These are phyloP conservation scores for Mus minutoides DNA, from an alignment of 2,797 vertebrate species.

Conservation along the genomic window DNA sequence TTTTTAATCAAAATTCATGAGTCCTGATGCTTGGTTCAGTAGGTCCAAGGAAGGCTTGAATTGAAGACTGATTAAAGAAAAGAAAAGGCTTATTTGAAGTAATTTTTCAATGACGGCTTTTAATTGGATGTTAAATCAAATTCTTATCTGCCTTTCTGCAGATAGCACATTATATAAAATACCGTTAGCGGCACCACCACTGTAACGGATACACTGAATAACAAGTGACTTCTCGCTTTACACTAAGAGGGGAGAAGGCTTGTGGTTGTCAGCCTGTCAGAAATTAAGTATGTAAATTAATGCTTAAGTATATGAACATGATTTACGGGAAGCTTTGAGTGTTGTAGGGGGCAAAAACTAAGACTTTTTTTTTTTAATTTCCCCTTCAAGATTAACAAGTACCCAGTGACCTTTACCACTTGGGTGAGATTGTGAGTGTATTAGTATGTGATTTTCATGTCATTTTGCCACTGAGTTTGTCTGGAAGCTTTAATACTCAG, in stretches of 20 bases:
- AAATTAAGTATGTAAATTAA: constrained; percentile 92
- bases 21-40: constrained; percentile 91
- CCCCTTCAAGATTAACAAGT: constrained; percentile 85
- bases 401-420: constrained; percentile 82
- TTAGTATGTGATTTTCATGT: background rate
- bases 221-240: constrained; percentile 91
- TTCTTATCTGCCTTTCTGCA: constrained; percentile 98
- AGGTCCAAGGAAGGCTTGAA: constrained; percentile 93
- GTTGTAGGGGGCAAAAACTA: constrained; percentile 75
- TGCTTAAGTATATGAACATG: constrained; percentile 87
- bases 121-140: constrained; percentile 99
- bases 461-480: constrained; percentile 51
- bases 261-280: constrained; percentile 86
- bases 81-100: constrained; percentile 99
- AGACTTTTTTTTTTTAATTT: constrained; percentile 45
- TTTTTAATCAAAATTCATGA: constrained; percentile 97
- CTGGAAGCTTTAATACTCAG: constrained; percentile 53
- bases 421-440: background rate
- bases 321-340: constrained; percentile 83
- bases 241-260: constrained; percentile 84
- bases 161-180: constrained; percentile 94
- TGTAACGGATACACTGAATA: constrained; percentile 93
- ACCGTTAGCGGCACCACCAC: constrained; percentile 90
- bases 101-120: constrained; percentile 99
- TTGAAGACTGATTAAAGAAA: constrained; percentile 97